These are phyloP conservation scores for Micrasema longulum DNA, from an alignment of 1,140 invertebrate genomes.

Conservation along the genomic window DNA sequence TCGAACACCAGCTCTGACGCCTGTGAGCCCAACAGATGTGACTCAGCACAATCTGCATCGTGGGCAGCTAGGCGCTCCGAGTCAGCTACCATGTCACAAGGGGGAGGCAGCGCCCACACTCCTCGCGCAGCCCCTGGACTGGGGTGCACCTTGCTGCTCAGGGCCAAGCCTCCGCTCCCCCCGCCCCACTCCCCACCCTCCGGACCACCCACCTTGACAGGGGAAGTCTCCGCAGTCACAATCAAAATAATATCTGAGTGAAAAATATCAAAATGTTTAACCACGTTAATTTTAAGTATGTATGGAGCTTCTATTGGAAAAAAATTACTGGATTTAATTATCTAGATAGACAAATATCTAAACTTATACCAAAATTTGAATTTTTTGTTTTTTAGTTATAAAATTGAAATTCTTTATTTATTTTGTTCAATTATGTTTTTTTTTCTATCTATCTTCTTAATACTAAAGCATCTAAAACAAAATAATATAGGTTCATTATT, in stretches of 20 bases:
- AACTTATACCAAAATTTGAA: no score
- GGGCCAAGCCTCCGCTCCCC: constrained; percentile 56
- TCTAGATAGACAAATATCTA: no score
- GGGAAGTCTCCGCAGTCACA: constrained; percentile 23
- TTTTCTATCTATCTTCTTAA: no score
- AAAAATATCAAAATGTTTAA: no score
- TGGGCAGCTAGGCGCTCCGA: constrained; percentile 63
- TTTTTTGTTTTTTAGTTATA: no score
- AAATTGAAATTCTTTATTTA: no score
- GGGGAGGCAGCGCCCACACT: constrained; percentile 83
- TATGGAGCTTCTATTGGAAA: no score
- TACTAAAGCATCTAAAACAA: no score
- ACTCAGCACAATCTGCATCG: constrained; percentile 61
- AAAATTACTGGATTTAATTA: no score
- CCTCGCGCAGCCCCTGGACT: constrained; percentile 87
- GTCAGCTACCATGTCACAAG: constrained; percentile 79
- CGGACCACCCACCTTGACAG: constrained; percentile 26
- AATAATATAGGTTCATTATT: no score
- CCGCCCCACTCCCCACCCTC: constrained; percentile 44
- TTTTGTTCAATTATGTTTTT: no score
- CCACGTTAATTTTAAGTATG: no score
- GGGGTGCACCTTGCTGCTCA: constrained; percentile 73
- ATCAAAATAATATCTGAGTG: constrained; percentile 5
- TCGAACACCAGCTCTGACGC: constrained; percentile 73
- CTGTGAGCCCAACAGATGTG: constrained; percentile 59